phyloP scores from a whole-genome alignment of 1,140 invertebrate species.

The Hestina assimilis region DNA sequence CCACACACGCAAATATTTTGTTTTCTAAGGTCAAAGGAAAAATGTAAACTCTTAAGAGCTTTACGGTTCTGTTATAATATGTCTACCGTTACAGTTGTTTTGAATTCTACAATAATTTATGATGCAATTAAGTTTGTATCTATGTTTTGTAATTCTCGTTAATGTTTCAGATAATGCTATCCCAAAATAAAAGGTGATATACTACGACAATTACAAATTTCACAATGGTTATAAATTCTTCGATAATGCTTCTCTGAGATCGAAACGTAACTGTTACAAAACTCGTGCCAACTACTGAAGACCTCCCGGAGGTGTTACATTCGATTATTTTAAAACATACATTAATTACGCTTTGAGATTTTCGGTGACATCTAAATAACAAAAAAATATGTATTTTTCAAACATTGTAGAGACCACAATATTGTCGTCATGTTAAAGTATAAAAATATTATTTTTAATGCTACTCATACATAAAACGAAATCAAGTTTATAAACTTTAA shows the following conservation, averaged over 20 bases:
- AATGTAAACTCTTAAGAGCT: too few relatives aligned
- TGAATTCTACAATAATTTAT: too few relatives aligned
- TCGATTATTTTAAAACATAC: conserved; percentile 13
- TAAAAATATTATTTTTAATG: too few relatives aligned
- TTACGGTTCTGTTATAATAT: too few relatives aligned
- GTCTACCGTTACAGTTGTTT: too few relatives aligned
- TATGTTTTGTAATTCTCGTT: background rate
- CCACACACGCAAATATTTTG: too few relatives aligned
- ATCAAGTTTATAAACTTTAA: too few relatives aligned
- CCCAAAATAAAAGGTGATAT: conserved; percentile 13
- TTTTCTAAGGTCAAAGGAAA: too few relatives aligned
- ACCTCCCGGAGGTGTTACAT: conserved; percentile 11
- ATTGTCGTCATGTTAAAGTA: too few relatives aligned
- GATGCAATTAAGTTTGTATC: background rate
- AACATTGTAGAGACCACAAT: too few relatives aligned
- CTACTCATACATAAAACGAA: too few relatives aligned
- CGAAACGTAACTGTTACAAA: conserved; percentile 10
- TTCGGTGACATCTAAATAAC: background rate
- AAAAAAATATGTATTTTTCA: too few relatives aligned
- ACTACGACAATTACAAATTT: conserved; percentile 17
- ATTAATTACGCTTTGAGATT: conserved; percentile 12
- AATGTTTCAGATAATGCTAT: background rate
- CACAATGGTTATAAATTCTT: conserved; percentile 21
- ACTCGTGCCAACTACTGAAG: conserved; percentile 16
- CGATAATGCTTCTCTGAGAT: conserved; percentile 16